phyloP scores from a whole-genome alignment of 2,113 vertebrate genomes.

The Crocuta crocuta region DNA sequence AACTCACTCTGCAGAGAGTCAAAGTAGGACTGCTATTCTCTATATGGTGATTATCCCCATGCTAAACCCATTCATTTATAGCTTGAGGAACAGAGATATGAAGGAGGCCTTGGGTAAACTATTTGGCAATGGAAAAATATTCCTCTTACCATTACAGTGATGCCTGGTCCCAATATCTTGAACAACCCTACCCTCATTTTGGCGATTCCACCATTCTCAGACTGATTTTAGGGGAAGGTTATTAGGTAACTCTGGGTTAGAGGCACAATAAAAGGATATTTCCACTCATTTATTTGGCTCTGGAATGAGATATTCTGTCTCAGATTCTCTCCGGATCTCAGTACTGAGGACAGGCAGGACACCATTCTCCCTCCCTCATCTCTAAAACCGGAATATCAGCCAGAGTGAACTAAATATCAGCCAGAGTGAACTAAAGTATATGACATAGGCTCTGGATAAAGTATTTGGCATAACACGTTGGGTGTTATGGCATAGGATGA shows the following conservation, averaged over 20 bases:
- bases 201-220: not conserved
- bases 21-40: constrained; percentile 61
- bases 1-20: constrained; percentile 49
- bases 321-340: not conserved
- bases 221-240: not conserved
- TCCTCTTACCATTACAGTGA: not conserved
- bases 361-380: not conserved
- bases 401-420: too few species aligned
- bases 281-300: not conserved
- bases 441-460: not conserved
- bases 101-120: constrained; percentile 67
- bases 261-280: not conserved
- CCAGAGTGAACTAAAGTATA: not conserved
- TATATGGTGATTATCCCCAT: constrained; percentile 75
- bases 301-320: not conserved
- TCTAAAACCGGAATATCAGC: not conserved
- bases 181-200: not conserved
- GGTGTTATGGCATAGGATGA: not conserved
- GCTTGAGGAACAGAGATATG: constrained; percentile 77
- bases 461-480: too few species aligned
- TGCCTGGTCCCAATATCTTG: not conserved
- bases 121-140: constrained; percentile 19
- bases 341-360: not conserved
- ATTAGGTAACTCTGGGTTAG: not conserved
- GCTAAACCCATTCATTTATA: constrained; percentile 78